phyloP scores from a whole-genome alignment of 2,797 vertebrate genomes.

The Nothura maculosa region DNA sequence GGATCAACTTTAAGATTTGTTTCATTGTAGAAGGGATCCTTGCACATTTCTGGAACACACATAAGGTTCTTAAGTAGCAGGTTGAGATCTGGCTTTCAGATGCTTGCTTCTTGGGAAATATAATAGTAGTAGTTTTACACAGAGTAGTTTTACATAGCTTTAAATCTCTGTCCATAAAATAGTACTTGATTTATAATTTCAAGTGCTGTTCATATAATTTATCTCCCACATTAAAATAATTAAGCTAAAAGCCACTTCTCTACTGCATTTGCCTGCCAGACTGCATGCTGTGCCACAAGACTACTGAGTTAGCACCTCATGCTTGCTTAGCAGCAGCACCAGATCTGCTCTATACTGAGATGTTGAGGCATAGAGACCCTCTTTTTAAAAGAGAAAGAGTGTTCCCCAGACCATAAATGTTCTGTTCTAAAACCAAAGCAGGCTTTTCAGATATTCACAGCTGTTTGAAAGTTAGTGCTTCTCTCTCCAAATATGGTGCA shows the following conservation, averaged over 20 bases:
- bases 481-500: background rate
- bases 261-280: background rate
- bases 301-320: background rate
- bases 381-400: background rate
- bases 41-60: background rate
- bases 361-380: background rate
- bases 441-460: background rate
- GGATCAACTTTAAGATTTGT: background rate
- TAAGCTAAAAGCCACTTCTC: background rate
- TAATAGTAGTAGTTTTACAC: background rate
- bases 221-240: background rate
- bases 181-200: background rate
- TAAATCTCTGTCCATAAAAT: background rate
- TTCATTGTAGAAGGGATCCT: background rate
- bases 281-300: background rate
- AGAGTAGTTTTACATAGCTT: background rate
- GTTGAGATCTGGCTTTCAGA: background rate
- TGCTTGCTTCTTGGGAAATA: background rate
- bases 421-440: background rate
- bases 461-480: background rate
- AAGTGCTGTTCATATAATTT: background rate
- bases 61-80: background rate
- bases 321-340: background rate
- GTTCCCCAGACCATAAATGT: background rate
- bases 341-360: background rate